Evolutionary conservation across 2,797 vertebrate genomes (phyloP), one percentile per base, ranked within the genome.

Genomic region (Coracias cyanogaster): DNA sequence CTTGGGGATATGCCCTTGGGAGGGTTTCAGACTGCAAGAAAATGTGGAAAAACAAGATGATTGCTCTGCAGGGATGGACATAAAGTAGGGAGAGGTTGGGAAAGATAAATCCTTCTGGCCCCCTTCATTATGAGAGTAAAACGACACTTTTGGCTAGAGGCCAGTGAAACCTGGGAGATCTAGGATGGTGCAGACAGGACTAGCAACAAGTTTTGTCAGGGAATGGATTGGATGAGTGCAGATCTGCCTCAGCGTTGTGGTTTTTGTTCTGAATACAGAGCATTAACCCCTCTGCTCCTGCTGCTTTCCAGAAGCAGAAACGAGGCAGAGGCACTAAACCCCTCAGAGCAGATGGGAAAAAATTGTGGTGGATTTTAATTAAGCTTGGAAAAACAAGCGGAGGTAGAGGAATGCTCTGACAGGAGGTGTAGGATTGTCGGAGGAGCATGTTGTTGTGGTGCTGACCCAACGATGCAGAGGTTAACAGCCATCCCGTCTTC

Each of bases 31-130:
- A 94, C 92, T 94, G 96, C 96, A 96, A 96, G 97, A 98, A 98
- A 98, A 98, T 98, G 98, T 98, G 97, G 97, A 98, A 98, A 98
- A 98, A 98, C 97, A 97, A 97, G 97, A 97, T 91, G 92, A 97
- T 95, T 97, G 92, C 92, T 97, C 92, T 94, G 79, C 96, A 84
- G 67, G 90, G 96, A 96, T 97, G 96, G 97, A 97, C 95, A 97
- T 91, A 96, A 96, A 94, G 96, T 81, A 93, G 89, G 96, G 95
- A 97, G 94, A 94, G 95, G 93, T 95, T 97, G 94, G 93, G 94
- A 93, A 96, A 97, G 96, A 96, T 86, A 96, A 97, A 98, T 97
- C 96, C 90, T 91, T 90, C 95, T 94, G 93, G 84, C 92, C 92
- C 85, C 95, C 97, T 97, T 97, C 96, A 96, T 97, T 97, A 96